phyloP scores from a whole-genome alignment of 2,888 invertebrate species.

The Metellina segmentata region DNA sequence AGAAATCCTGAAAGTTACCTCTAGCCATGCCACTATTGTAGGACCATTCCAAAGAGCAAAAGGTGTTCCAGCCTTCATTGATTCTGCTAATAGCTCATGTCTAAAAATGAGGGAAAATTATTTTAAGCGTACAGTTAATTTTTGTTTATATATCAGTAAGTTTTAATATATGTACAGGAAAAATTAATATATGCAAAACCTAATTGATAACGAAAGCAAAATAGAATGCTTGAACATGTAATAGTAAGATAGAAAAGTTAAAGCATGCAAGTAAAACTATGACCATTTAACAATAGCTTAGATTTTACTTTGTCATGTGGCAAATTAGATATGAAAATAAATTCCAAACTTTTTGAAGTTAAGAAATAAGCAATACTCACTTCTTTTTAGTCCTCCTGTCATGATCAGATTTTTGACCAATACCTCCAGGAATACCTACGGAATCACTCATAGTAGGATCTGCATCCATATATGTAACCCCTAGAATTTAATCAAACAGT shows the following conservation, averaged over 20 bases:
- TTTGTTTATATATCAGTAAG: not conserved
- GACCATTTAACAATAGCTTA: not conserved
- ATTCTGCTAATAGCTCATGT: conserved; percentile 97
- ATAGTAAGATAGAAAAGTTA: not conserved
- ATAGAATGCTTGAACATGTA: not conserved
- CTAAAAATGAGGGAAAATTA: conserved; percentile 19
- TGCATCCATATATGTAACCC: conserved; percentile 67
- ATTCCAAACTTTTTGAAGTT: not conserved
- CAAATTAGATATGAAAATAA: not conserved
- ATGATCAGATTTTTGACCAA: conserved; percentile 87
- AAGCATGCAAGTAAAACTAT: not conserved
- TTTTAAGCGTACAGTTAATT: not conserved
- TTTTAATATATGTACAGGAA: too few species aligned
- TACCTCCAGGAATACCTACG: conserved; percentile 80
- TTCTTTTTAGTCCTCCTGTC: conserved; percentile 94
- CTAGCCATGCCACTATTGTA: conserved; percentile 99
- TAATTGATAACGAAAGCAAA: not conserved
- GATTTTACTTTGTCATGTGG: too few species aligned
- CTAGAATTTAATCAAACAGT: conserved; percentile 24
- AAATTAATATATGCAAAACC: not conserved
- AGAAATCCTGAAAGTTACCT: conserved; percentile 82
- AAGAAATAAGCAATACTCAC: conserved; percentile 35
- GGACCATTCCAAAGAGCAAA: conserved; percentile 99
- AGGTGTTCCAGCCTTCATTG: conserved; percentile 99
- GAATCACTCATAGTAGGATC: conserved; percentile 60